Conservation (phyloP, 2,888 invertebrate genomes). For the Epiblema foenella region DNA sequence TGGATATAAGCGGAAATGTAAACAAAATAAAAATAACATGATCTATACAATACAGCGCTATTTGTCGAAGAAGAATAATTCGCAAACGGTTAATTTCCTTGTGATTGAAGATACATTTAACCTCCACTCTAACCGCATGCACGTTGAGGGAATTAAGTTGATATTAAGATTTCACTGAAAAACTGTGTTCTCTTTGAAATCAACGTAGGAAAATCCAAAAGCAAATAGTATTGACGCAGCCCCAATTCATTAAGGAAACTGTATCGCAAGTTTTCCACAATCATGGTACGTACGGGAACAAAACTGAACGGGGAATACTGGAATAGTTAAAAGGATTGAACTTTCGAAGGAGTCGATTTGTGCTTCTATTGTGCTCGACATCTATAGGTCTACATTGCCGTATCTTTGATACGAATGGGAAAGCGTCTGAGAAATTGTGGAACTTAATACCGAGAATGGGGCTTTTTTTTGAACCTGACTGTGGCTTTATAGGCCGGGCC, state of each 20-base stretch:
- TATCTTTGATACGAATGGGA: slow-evolving; percentile 29
- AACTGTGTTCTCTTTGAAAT: neutral
- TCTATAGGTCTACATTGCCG: neutral
- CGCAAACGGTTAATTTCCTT: neutral
- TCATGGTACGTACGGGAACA: slow-evolving; percentile 10
- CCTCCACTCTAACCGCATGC: neutral
- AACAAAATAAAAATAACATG: too few relatives aligned
- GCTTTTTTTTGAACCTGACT: too few relatives aligned
- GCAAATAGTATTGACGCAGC: neutral
- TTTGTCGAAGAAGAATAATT: too few relatives aligned
- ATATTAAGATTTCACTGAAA: neutral
- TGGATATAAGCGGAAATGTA: too few relatives aligned
- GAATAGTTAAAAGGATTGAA: slow-evolving; percentile 25
- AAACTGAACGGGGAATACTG: slow-evolving; percentile 4
- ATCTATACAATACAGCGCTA: too few relatives aligned
- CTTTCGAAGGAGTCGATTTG: slow-evolving; percentile 33
- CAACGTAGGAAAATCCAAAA: neutral
- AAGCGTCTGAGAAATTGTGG: slow-evolving; percentile 7
- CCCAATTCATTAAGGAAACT: slow-evolving; percentile 17
- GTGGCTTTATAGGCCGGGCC: too few relatives aligned
- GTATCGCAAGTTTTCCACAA: neutral
- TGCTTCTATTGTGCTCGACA: slow-evolving; percentile 25
- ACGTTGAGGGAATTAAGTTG: neutral
- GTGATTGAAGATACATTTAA: neutral
- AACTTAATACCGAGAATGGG: neutral